These are phyloP conservation scores for Oeneis ivallda DNA, from an alignment of 2,888 invertebrate species.

Conservation along the genomic window DNA sequence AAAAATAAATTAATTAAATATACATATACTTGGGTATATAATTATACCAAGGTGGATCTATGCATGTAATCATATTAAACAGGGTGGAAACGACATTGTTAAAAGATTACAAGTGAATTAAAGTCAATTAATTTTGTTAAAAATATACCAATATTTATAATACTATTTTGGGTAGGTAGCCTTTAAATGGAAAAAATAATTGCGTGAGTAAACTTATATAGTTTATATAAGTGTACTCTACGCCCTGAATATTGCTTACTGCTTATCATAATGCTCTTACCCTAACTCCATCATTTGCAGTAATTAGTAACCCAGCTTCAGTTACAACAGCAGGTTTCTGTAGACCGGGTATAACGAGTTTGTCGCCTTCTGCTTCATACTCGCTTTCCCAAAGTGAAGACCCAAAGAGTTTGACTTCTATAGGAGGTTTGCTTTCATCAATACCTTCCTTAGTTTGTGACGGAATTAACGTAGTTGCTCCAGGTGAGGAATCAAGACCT, in stretches of 20 bases:
- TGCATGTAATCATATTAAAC: too few relatives aligned
- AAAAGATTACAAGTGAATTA: too few relatives aligned
- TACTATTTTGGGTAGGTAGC: too few relatives aligned
- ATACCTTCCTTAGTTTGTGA: conserved; percentile 66
- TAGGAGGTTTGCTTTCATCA: conserved; percentile 55
- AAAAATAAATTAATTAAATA: too few relatives aligned
- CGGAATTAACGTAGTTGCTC: conserved; percentile 86
- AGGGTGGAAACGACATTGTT: too few relatives aligned
- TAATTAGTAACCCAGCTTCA: conserved; percentile 89
- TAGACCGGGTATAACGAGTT: conserved; percentile 83
- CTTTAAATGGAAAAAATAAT: too few relatives aligned
- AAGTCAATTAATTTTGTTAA: too few relatives aligned
- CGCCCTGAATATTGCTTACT: neutral
- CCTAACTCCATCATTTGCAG: conserved; percentile 89
- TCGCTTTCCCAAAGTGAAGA: conserved; percentile 86
- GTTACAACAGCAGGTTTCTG: conserved; percentile 86
- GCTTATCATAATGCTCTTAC: conserved; percentile 60
- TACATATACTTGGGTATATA: too few relatives aligned
- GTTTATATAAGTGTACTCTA: too few relatives aligned
- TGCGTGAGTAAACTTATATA: too few relatives aligned
- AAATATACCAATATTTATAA: too few relatives aligned
- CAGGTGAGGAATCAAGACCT: conserved; percentile 96
- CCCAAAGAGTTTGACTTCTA: conserved; percentile 85
- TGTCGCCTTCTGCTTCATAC: conserved; percentile 79
- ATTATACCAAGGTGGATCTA: too few relatives aligned